Base-by-base conservation (phyloP, 2,888 invertebrate species). In the Macrosoma leucophasiata region DNA sequence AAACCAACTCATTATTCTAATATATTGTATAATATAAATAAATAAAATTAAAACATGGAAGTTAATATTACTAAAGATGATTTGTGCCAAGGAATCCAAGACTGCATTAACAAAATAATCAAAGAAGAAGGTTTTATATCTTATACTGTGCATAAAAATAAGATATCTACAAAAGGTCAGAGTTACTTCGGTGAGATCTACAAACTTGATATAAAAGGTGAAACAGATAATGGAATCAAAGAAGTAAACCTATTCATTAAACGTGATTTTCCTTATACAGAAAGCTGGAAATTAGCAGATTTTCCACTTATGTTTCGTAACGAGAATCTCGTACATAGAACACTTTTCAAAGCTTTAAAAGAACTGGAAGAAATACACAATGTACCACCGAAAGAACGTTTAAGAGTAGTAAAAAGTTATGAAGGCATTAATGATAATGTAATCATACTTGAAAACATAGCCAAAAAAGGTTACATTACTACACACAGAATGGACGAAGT, bases 321-420 rank as follows among this genome's bases (percentile, higher is more conserved):
- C 60, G 46, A 13, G 74, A 74, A 52, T 41, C 53, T 53, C 24
- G 39, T 55, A 22, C 72, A 74, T 35, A 55, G 36, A n/a, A 55
- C 69, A 26, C 39, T 74, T 1, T 39, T 43, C 6, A 53, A 53
- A 32, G 28, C 65, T 6, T 60, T 55, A 8, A 33, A 32, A 3
- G 43, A 58, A 13, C 21, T 74, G 11, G 29, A 69, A 46, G 42
- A 56, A 6, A 48, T 56, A 35, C 54, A 46, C 0, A 48, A 52
- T 2, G 35, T 71, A 7, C 62, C 66, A 4, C 0, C 11, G 6
- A 30, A 43, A 8, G 55, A 67, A 24, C 52, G 52, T 43, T 65
- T 48, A n/a, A 50, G 48, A 20, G 49, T 55, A 6, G 43, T 52
- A 0, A 59, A 62, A 33, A 43, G 40, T 27, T 70, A 52, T 19